A percentile compares a stretch with the other conserved stretches of the same genome.
Evolutionary conservation across 2,113 vertebrate genomes (phyloP).

Genomic region (Monarcha castaneiventris): DNA sequence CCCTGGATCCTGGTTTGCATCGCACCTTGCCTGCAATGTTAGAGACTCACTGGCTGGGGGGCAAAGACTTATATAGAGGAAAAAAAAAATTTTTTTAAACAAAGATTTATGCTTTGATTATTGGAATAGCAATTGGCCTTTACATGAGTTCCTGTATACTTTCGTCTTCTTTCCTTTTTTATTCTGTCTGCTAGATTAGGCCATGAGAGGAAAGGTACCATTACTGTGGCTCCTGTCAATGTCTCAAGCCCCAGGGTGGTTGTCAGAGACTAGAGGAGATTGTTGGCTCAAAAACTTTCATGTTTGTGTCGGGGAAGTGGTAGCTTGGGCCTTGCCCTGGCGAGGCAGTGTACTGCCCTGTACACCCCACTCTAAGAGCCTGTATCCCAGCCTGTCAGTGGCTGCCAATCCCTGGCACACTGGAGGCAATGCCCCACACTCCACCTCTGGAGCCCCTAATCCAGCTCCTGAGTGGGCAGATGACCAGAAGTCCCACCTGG

Average conservation of each 20-base stretch:
- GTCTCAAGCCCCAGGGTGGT: not conserved
- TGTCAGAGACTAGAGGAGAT: not conserved
- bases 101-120: not conserved
- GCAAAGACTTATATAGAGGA: not conserved
- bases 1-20: not conserved
- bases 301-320: not conserved
- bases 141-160: not conserved
- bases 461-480: not conserved
- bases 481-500: not conserved
- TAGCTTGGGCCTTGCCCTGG: not conserved
- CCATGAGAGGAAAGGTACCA: not conserved
- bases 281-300: not conserved
- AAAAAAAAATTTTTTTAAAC: not conserved
- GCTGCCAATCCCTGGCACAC: not conserved
- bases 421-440: not conserved
- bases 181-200: not conserved
- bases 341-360: not conserved
- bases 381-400: not conserved
- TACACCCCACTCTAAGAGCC: not conserved
- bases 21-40: not conserved
- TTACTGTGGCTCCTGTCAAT: not conserved
- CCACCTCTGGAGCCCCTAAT: not conserved
- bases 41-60: not conserved
- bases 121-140: not conserved
- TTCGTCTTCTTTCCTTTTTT: not conserved